phyloP scores from a whole-genome alignment of 2,113 vertebrate species.

The Syngnathus typhle region DNA sequence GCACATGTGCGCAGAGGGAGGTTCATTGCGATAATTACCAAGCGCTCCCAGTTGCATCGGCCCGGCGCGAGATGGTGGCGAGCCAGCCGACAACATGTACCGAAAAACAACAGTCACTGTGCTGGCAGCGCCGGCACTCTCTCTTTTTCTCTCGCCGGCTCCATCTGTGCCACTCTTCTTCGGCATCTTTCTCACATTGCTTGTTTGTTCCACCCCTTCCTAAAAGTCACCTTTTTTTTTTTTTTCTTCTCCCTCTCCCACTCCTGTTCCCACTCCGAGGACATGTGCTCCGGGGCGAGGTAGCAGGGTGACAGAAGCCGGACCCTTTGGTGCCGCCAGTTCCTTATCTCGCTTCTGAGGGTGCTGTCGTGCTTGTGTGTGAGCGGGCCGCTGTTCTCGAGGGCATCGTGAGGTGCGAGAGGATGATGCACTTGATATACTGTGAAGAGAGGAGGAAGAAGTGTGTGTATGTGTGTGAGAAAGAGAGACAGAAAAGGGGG shows the following conservation, averaged over 20 bases:
- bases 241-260: slow-evolving; percentile 16
- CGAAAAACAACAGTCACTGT: slow-evolving; percentile 43
- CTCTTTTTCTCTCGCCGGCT: slow-evolving; percentile 41
- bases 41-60: slow-evolving; percentile 61
- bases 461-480: slow-evolving; percentile 10
- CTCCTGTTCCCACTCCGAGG: slow-evolving; percentile 39
- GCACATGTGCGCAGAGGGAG: slow-evolving; percentile 60
- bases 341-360: slow-evolving; percentile 64
- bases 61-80: slow-evolving; percentile 58
- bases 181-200: slow-evolving; percentile 48
- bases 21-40: slow-evolving; percentile 58
- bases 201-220: slow-evolving; percentile 37
- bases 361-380: slow-evolving; percentile 36
- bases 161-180: slow-evolving; percentile 60
- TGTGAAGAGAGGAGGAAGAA: slow-evolving; percentile 62
- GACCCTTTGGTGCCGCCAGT: slow-evolving; percentile 62
- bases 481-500: slow-evolving; percentile 27
- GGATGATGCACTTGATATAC: slow-evolving; percentile 72
- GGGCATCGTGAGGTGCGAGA: slow-evolving; percentile 67
- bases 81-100: slow-evolving; percentile 56
- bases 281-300: slow-evolving; percentile 60
- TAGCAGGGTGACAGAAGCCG: slow-evolving; percentile 65
- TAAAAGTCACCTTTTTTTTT: slow-evolving; percentile 23
- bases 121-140: no score
- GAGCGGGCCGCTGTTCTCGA: slow-evolving; percentile 58